Evolutionary conservation across 2,797 vertebrate species (phyloP), one percentile per base, ranked within the genome.

Genomic region (Darevskia mixta): DNA sequence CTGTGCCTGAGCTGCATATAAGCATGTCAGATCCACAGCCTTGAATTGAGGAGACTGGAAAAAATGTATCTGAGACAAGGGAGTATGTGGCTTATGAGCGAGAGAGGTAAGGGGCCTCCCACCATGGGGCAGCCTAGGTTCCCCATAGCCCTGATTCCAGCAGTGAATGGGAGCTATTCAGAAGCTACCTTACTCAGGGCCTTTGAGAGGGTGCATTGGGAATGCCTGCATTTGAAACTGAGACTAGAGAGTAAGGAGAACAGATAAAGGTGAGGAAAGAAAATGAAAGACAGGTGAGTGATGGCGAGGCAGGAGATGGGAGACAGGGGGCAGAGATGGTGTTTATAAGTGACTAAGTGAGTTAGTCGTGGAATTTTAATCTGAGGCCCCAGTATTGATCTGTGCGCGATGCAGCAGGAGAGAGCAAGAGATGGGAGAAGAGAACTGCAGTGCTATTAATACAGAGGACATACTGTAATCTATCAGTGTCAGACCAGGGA

Each of bases 391-490:
- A 0, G 27, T 91, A 71, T 71, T 43, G 71, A n/a, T 64, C 66
- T 35, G 58, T 27, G 45, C 0, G 1, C 90, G 87, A 83, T 89
- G 91, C 77, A 35, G 18, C 2, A 2, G 73, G 82, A 23, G 13
- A 89, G 90, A 77, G 64, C 81, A 58, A 78, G 75, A 89, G 84
- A 18, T 0, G 85, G 73, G 66, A 1, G 91, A 84, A 10, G 20
- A 64, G 55, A 61, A 45, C 89, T 29, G 92, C 82, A 79, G 86
- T 91, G 91, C 92, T 92, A 90, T 93, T 94, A 93, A 95, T 89
- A 90, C 9, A 25, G 92, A 93, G 93, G 88, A 91, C 1, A 0
- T 1, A 25, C 86, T 88, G 86, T 0, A 0, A 92, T 92, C 86
- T 87, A 67, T 84, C 81, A 76, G 82, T 86, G 89, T 94, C 94